Percentiles rank a stretch among this genome's conserved stretches.
phyloP scores from a whole-genome alignment of 1,140 invertebrate species.

The Cyclina sinensis region DNA sequence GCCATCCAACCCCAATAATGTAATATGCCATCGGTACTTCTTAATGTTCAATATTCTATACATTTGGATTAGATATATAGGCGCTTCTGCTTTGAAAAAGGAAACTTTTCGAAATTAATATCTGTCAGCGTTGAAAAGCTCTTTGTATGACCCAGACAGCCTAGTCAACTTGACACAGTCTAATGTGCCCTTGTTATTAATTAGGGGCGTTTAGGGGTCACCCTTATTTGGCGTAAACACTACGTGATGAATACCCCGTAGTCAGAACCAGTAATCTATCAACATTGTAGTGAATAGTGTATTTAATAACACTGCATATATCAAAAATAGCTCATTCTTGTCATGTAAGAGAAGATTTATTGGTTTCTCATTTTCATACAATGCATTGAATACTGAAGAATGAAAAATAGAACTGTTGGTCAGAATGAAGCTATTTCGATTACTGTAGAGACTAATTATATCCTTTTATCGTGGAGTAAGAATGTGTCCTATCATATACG shows the following conservation, averaged over 20 bases:
- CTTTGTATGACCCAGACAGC: conserved; percentile 28
- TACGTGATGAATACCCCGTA: conserved; percentile 30
- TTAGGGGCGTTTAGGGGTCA: conserved; percentile 52
- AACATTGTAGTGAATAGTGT: conserved; percentile 25
- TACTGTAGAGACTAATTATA: background rate
- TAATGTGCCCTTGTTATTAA: conserved; percentile 46
- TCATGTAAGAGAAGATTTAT: background rate
- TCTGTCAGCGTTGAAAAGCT: conserved; percentile 58
- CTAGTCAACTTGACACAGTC: conserved; percentile 38
- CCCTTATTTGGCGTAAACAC: conserved; percentile 49
- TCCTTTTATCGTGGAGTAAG: background rate
- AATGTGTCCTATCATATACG: background rate
- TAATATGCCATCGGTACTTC: conserved; percentile 3
- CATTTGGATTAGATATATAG: background rate
- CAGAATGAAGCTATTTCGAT: conserved; percentile 9
- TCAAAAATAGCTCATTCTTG: conserved; percentile 11
- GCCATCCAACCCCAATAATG: background rate
- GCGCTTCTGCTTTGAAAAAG: conserved; percentile 35
- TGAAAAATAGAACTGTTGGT: background rate
- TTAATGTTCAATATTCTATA: conserved; percentile 17
- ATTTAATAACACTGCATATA: conserved; percentile 29
- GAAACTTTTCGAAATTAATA: conserved; percentile 50
- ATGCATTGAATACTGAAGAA: background rate
- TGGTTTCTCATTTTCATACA: too few species aligned
- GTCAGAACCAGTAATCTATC: background rate